Evolutionary conservation across 2,113 vertebrate genomes (phyloP).

Genomic region (Myotis lucifugus): DNA sequence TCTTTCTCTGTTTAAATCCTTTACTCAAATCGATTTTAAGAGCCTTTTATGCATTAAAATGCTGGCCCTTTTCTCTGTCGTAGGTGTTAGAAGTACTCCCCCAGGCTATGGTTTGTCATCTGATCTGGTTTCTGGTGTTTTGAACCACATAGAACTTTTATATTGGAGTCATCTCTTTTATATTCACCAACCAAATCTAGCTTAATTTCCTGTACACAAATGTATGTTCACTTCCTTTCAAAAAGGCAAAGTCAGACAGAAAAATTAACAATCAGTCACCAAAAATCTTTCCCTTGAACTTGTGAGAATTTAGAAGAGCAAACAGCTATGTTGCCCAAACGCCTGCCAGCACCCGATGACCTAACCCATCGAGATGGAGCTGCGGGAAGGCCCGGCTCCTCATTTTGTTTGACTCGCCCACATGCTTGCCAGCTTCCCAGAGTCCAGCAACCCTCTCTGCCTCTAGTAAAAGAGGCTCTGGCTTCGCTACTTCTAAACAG

Average conservation of each 20-base stretch:
- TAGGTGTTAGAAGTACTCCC: slow-evolving; percentile 23
- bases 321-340: background rate
- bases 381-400: background rate
- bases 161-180: slow-evolving; percentile 21
- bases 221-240: slow-evolving; percentile 16
- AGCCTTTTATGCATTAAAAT: background rate
- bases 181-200: slow-evolving; percentile 22
- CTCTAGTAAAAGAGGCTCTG: background rate
- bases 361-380: background rate
- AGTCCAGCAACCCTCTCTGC: background rate
- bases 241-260: slow-evolving; percentile 7
- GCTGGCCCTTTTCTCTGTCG: background rate
- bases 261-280: slow-evolving; percentile 10
- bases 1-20: slow-evolving; percentile 50
- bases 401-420: background rate
- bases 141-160: background rate
- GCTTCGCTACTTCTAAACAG: slow-evolving; percentile 31
- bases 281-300: slow-evolving; percentile 45
- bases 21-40: slow-evolving; percentile 49
- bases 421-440: background rate
- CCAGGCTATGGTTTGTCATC: background rate
- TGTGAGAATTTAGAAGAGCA: slow-evolving; percentile 10
- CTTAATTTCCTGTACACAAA: slow-evolving; percentile 47
- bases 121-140: slow-evolving; percentile 18
- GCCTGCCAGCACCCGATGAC: background rate